phyloP scores from a whole-genome alignment of 2,113 vertebrate genomes.

The Chaenocephalus aceratus region DNA sequence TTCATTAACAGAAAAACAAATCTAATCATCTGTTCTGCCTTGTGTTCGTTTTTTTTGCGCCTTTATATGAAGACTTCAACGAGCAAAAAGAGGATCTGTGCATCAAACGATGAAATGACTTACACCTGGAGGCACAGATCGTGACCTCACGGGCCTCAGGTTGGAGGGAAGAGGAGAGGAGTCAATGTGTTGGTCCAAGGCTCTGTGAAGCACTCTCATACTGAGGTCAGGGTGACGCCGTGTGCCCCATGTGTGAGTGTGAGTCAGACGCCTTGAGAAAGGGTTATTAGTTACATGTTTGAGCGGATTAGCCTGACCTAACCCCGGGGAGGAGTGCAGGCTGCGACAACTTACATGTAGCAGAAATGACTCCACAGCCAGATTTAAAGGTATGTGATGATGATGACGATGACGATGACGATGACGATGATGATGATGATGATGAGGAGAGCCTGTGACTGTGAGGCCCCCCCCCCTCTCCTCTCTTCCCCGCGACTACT shows the following conservation, averaged over 20 bases:
- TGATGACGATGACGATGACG: constrained; percentile 37
- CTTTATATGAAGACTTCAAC: not conserved
- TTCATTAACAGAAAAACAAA: not conserved
- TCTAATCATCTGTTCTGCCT: not conserved
- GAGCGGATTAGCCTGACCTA: constrained; percentile 28
- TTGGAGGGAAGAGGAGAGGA: not conserved
- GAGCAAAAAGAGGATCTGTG: constrained; percentile 9
- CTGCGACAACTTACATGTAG: constrained; percentile 14
- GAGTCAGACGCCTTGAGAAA: constrained; percentile 57
- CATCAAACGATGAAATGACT: constrained; percentile 1
- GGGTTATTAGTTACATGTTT: constrained; percentile 37
- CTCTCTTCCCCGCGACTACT: not conserved
- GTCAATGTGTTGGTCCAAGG: constrained; percentile 39
- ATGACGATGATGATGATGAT: constrained; percentile 48
- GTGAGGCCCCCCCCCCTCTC: not conserved
- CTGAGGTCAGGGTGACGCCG: constrained; percentile 54
- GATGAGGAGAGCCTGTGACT: constrained; percentile 55
- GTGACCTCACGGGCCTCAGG: constrained; percentile 28
- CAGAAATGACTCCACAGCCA: constrained; percentile 40
- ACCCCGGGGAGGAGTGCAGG: constrained; percentile 14
- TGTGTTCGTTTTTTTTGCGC: not conserved
- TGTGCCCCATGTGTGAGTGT: constrained; percentile 7
- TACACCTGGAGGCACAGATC: not conserved
- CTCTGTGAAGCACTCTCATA: constrained; percentile 57
- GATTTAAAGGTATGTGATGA: constrained; percentile 37